Percentiles rank a stretch among this genome's conserved stretches.
Conservation (phyloP, 2,113 vertebrate species). For the Orientallactaga bullata region DNA sequence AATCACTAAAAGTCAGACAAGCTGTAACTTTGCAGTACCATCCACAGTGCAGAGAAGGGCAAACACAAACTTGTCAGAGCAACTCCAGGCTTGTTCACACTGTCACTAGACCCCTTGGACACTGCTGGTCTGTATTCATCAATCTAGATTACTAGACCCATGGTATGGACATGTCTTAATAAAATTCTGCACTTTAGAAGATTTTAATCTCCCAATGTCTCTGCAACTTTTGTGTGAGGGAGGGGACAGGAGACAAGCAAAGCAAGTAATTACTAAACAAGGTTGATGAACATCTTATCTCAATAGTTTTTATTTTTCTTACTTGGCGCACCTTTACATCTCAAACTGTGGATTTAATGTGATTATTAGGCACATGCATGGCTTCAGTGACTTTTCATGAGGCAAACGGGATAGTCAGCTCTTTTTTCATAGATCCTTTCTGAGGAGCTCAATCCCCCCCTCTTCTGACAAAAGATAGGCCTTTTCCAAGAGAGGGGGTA, state of each 20-base stretch:
- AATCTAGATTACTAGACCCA: not conserved
- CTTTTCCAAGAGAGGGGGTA: not conserved
- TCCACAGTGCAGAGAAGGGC: not conserved
- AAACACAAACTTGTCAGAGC: not conserved
- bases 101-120: not conserved
- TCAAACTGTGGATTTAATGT: slow-evolving; percentile 6
- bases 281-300: slow-evolving; percentile 57
- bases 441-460: slow-evolving; percentile 44
- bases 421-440: slow-evolving; percentile 60
- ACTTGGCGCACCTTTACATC: not conserved
- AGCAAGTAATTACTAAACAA: slow-evolving; percentile 65
- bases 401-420: slow-evolving; percentile 64
- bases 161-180: not conserved
- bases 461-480: slow-evolving; percentile 53
- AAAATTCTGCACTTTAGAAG: slow-evolving; percentile 37
- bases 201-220: not conserved
- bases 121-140: not conserved
- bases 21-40: not conserved
- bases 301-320: slow-evolving; percentile 34
- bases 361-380: slow-evolving; percentile 53
- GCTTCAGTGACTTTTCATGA: slow-evolving; percentile 71
- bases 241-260: slow-evolving; percentile 39
- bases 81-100: too few species aligned
- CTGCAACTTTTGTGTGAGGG: not conserved
- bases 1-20: slow-evolving; percentile 43